Base-by-base conservation (phyloP, 1,140 invertebrate species). In the Apocrypta bakeri region DNA sequence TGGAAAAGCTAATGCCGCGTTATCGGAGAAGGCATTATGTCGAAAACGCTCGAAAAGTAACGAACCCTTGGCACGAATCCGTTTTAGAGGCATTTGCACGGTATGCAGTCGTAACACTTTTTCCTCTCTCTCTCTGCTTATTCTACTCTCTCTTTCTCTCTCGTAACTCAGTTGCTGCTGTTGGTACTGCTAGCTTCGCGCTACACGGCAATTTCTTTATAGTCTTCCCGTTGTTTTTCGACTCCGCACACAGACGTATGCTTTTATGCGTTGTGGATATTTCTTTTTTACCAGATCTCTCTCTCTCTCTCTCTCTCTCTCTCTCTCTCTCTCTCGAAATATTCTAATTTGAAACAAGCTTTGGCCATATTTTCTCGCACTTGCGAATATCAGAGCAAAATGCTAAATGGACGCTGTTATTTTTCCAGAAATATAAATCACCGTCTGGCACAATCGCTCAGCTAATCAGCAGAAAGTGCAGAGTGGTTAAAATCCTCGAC, bases 11-110 rank as follows among this genome's bases (percentile, higher is more conserved):
- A 88, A 90, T 88, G 88, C 85, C 79, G 85, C 89, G 87, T 88
- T 90, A 90, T 89, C 85, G 89, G 88, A 85, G 83, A 88, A 89
- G 86, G 87, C 87, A 89, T 89, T 89, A 89, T 81, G 85, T 84
- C 87, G 85, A 88, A 87, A 87, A 87, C 84, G 87, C 88, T 87
- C 87, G 86, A 88, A 87, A 87, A 87, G 88, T 87, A 88, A 87
- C 87, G 87, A 88, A 87, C 86, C 86, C 87, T 86, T 85, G 85
- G 86, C 83, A 87, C 85, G 87, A 88, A 88, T 87, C 85, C 86
- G 87, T 87, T 88, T 87, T 88, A 86, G 81, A 85, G 87, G 85
- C 87, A 87, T 87, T 87, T 87, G 85, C 86, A 84, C 86, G 77
- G 78, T 86, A 86, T 85, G 86, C 78, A 84, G 84, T 83, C 86